Base-by-base conservation (phyloP, 2,888 invertebrate species). In the Globia sparganii region DNA sequence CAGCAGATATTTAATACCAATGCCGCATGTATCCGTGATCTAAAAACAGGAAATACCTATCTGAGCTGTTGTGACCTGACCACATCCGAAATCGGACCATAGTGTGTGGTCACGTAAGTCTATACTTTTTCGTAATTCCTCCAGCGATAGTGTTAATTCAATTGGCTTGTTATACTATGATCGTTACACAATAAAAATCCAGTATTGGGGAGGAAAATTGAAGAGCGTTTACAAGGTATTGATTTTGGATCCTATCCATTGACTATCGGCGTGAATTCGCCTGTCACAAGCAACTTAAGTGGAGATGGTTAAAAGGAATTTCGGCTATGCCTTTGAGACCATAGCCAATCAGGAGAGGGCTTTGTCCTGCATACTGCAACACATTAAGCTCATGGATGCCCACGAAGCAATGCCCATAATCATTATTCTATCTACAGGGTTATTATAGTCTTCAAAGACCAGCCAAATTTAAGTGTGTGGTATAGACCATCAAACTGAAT, bases 71-170 rank as follows among this genome's bases (percentile, higher is more conserved):
- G 21, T 37, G 49, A 62, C 34, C 53, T 59, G 31, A 84, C 82
- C 82, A 65, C 84, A 72, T 68, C 84, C 85, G 81, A 70, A 72
- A 80, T 75, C 53, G 43, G 61, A 71, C 67, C n/a, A n/a, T n/a
- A 40, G 40, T 40, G 28, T 73, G 81, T 58, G 81, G 75, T 81
- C 31, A 66, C 21, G 76, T 49, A 66, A 80, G 28, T 15, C 40
- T 49, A 80, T 28, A 79, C 46, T 11, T 46, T 11, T 58, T 18
- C 28, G 34, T 37, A 43, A 66, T 80, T 65, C 65, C 34, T 59
- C 34, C 53, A 34, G 5, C 49, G 46, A 58, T 58, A 80, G 1
- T 43, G 40, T 72, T 56, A 9, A n/a, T 62, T 62, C 53, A 71
- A 46, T 15, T 13, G 8, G 31, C 9, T 46, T n/a, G 15, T 37